These are phyloP conservation scores for Amblyjoppa fuscipennis DNA, from an alignment of 2,888 invertebrate genomes.

Conservation along the genomic window DNA sequence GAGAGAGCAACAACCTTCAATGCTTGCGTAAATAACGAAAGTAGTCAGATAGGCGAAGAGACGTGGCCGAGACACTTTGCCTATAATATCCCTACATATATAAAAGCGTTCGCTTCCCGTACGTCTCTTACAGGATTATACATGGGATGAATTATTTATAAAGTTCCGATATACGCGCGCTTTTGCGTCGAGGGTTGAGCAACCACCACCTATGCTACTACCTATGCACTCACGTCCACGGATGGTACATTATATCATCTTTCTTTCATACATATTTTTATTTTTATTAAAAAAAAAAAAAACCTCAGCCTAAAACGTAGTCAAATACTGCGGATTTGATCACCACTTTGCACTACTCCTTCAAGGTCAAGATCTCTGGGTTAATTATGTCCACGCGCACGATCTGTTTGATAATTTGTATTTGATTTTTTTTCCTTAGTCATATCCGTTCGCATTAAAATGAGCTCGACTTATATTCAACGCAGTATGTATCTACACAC, in stretches of 20 bases:
- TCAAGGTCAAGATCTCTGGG: background rate
- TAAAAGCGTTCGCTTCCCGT: constrained; percentile 6
- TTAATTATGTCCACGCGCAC: background rate
- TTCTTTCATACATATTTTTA: background rate
- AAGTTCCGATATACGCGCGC: constrained; percentile 12
- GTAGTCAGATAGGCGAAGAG: background rate
- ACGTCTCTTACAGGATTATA: constrained; percentile 29
- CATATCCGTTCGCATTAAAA: background rate
- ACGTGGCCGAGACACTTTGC: background rate
- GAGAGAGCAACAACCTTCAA: constrained; percentile 19
- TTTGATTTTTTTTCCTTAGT: background rate
- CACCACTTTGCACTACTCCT: background rate
- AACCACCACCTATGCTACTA: constrained; percentile 4
- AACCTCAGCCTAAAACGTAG: background rate
- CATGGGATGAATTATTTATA: constrained; percentile 26
- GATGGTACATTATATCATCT: constrained; percentile 4
- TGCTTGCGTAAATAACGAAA: background rate
- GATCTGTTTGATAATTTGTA: background rate
- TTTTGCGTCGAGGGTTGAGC: constrained; percentile 12
- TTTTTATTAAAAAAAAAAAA: background rate
- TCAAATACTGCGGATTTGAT: background rate
- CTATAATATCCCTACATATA: background rate
- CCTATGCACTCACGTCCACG: background rate
- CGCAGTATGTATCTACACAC: background rate
- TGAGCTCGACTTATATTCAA: background rate